Conservation (phyloP, 2,113 vertebrate genomes). For the Ceuthmochares aereus region DNA sequence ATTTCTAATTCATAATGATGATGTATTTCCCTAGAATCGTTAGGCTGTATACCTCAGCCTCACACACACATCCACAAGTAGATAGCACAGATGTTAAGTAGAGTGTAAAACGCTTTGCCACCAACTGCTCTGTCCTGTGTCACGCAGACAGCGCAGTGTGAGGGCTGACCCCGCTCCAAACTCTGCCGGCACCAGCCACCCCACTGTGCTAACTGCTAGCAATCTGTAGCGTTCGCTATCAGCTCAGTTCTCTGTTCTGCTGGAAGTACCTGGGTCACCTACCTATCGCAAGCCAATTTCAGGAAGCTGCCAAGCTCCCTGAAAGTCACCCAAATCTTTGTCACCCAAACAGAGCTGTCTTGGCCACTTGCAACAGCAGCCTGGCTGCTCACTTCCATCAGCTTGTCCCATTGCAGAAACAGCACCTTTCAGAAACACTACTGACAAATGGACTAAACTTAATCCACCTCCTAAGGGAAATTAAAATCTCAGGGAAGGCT, state of each 20-base stretch:
- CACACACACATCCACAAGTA: accelerated
- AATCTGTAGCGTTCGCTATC: accelerated
- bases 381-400: neutral
- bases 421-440: neutral
- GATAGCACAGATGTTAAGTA: neutral
- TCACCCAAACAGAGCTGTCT: neutral
- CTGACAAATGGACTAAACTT: neutral
- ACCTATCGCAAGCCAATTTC: neutral
- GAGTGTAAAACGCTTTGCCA: neutral
- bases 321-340: no score
- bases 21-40: neutral
- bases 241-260: neutral
- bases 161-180: neutral
- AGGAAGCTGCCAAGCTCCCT: neutral
- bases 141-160: accelerated
- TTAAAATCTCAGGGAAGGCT: neutral
- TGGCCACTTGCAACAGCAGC: neutral
- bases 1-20: neutral
- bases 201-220: neutral
- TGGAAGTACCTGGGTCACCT: neutral
- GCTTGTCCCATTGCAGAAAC: neutral
- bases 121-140: neutral
- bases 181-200: neutral
- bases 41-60: neutral
- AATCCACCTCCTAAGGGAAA: neutral